A percentile compares a stretch with the other conserved stretches of the same genome.
phyloP scores from a whole-genome alignment of 2,888 invertebrate genomes.

The Torymus tubicola region DNA sequence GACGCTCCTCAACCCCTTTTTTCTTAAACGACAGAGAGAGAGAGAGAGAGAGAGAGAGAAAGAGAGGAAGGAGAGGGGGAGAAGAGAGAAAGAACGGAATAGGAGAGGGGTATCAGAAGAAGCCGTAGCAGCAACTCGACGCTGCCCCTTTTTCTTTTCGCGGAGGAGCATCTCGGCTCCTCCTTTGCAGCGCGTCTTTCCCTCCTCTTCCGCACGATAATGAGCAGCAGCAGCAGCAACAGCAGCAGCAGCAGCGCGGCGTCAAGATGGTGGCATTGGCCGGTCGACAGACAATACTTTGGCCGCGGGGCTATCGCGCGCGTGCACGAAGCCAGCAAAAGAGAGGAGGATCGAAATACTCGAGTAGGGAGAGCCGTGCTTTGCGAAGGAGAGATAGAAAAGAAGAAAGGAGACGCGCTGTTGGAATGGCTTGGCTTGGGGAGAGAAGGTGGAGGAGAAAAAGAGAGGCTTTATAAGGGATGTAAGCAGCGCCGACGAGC shows the following conservation, averaged over 20 bases:
- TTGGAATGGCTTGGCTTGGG: constrained; percentile 58
- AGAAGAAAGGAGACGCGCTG: constrained; percentile 60
- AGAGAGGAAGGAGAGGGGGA: constrained; percentile 6
- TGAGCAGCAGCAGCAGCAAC: constrained; percentile 26
- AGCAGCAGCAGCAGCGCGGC: neutral
- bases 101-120: too few relatives aligned
- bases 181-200: constrained; percentile 16
- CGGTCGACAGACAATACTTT: constrained; percentile 74
- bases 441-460: constrained; percentile 5
- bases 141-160: constrained; percentile 51
- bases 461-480: constrained; percentile 71
- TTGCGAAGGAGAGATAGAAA: constrained; percentile 57
- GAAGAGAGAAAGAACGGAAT: neutral
- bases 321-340: constrained; percentile 68
- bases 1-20: constrained; percentile 18
- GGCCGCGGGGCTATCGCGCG: constrained; percentile 75
- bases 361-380: constrained; percentile 41
- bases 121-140: constrained; percentile 9
- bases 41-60: neutral
- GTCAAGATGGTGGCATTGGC: constrained; percentile 68
- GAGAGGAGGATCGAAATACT: constrained; percentile 50
- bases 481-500: constrained; percentile 73
- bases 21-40: constrained; percentile 18
- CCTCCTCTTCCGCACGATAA: constrained; percentile 35
- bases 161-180: constrained; percentile 25